A percentile compares a stretch with the other conserved stretches of the same genome.
These are phyloP conservation scores for Lampris incognitus DNA, from an alignment of 2,113 vertebrate genomes.

Conservation along the genomic window DNA sequence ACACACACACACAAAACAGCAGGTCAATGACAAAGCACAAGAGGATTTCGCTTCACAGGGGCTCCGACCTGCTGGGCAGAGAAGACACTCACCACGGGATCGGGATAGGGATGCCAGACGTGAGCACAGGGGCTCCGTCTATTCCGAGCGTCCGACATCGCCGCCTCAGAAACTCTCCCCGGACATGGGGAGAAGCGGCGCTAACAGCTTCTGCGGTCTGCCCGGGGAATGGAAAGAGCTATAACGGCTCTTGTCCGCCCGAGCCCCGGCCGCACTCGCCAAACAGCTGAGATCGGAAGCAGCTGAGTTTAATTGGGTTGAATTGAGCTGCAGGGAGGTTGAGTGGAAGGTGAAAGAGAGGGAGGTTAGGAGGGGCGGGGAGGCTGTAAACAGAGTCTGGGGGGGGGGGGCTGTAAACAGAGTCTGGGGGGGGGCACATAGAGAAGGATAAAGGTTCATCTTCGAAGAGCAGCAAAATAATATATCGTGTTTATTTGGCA, in stretches of 20 bases:
- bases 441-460: no score
- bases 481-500: no score
- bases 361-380: background rate
- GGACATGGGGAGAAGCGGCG: background rate
- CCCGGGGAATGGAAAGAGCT: background rate
- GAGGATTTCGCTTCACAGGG: constrained; percentile 33
- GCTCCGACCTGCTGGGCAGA: background rate
- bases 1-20: constrained; percentile 12
- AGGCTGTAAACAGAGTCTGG: no score
- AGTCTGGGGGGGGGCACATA: no score
- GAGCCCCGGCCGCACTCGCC: background rate
- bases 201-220: constrained; percentile 17
- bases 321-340: constrained; percentile 19
- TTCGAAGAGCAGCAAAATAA: no score
- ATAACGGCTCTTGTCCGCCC: background rate
- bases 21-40: constrained; percentile 22
- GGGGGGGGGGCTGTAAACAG: no score
- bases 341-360: constrained; percentile 6
- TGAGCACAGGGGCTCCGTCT: constrained; percentile 30
- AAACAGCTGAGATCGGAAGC: constrained; percentile 39
- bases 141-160: constrained; percentile 30
- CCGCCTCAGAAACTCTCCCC: background rate
- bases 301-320: constrained; percentile 30
- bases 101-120: constrained; percentile 42
- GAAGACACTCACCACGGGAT: constrained; percentile 43